Percentiles rank a stretch among this genome's conserved stretches.
Evolutionary conservation across 2,888 invertebrate genomes (phyloP).

Genomic region (Drosophila putrida): DNA sequence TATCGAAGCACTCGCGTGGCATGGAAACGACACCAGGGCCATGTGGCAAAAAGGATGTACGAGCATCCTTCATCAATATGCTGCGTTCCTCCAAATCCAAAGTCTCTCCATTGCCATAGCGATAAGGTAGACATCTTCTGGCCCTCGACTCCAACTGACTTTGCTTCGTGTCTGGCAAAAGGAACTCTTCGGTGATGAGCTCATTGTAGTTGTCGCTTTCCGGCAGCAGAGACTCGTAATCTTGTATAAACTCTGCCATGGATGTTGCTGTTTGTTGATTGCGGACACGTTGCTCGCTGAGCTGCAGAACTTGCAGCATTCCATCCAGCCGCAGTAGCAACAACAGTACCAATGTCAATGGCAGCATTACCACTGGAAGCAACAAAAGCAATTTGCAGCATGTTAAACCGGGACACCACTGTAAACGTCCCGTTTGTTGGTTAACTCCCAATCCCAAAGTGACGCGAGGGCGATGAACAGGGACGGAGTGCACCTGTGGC

Average conservation of each 20-base stretch:
- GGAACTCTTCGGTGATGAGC: constrained; percentile 65
- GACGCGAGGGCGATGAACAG: constrained; percentile 30
- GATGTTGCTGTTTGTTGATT: constrained; percentile 24
- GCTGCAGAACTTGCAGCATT: constrained; percentile 80
- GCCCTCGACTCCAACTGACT: constrained; percentile 45
- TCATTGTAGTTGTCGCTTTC: constrained; percentile 61
- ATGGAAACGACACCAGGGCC: constrained; percentile 86
- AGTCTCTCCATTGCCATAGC: constrained; percentile 77
- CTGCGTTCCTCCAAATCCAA: constrained; percentile 87
- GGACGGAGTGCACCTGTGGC: constrained; percentile 69
- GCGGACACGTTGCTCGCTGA: constrained; percentile 65
- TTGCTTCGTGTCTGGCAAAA: constrained; percentile 49
- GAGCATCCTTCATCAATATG: constrained; percentile 88
- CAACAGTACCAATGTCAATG: constrained; percentile 82
- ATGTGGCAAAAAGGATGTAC: constrained; percentile 88
- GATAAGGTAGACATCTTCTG: constrained; percentile 79
- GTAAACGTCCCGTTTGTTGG: constrained; percentile 83
- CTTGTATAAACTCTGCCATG: constrained; percentile 49
- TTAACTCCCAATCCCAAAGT: constrained; percentile 83
- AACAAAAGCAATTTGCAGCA: constrained; percentile 84
- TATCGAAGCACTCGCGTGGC: constrained; percentile 83
- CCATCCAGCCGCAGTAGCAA: constrained; percentile 83
- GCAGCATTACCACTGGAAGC: constrained; percentile 85
- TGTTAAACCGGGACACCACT: constrained; percentile 85
- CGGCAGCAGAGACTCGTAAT: constrained; percentile 66